A percentile compares a stretch with the other conserved stretches of the same genome.
These are phyloP conservation scores for Anadara kagoshimensis DNA, from an alignment of 1,140 invertebrate genomes.

Conservation along the genomic window DNA sequence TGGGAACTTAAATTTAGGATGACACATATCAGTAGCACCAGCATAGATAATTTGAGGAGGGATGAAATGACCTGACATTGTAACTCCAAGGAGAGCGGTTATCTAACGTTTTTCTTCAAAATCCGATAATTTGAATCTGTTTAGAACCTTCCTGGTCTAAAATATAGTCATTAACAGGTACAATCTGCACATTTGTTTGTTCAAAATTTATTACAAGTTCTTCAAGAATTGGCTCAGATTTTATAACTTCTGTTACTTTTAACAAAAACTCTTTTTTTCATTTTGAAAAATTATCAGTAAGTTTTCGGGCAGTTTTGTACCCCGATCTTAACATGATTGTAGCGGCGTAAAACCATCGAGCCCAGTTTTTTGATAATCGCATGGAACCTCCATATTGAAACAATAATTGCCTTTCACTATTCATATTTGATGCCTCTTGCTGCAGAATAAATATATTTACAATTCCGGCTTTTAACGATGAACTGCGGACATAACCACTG, in stretches of 20 bases:
- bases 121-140: constrained; percentile 11
- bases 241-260: neutral
- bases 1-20: constrained; percentile 1
- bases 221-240: constrained; percentile 2
- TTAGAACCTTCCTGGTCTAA: too few species aligned
- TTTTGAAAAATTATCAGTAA: constrained; percentile 19
- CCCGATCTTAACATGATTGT: constrained; percentile 1
- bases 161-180: constrained; percentile 17
- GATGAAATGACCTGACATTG: constrained; percentile 6
- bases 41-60: neutral
- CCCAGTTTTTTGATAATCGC: too few species aligned
- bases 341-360: neutral
- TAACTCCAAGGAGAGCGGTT: neutral
- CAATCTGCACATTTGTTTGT: constrained; percentile 19
- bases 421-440: too few species aligned
- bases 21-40: neutral
- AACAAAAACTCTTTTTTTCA: constrained; percentile 5
- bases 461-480: too few species aligned
- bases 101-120: constrained; percentile 19
- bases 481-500: too few species aligned
- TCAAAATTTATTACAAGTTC: constrained; percentile 27
- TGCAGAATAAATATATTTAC: too few species aligned
- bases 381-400: too few species aligned
- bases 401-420: too few species aligned
- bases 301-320: constrained; percentile 6